Conservation (phyloP, 2,797 vertebrate species). For the Oreonectes daqikongensis region DNA sequence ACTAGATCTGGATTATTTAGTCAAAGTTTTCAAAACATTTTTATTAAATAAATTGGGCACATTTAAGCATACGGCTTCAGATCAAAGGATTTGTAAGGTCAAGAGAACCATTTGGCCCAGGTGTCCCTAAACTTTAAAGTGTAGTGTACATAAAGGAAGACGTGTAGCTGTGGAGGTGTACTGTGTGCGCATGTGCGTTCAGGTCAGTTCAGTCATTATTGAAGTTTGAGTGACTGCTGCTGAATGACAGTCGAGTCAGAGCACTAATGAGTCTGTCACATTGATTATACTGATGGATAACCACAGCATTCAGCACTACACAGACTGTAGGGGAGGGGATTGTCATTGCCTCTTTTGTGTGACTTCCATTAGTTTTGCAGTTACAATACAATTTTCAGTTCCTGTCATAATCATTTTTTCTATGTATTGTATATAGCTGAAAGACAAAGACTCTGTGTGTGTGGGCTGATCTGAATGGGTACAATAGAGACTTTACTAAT, state of each 20-base stretch:
- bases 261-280: slow-evolving; percentile 51
- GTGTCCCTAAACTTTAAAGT: too few species aligned
- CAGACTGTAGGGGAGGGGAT: not conserved
- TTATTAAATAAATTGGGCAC: too few species aligned
- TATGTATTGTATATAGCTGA: not conserved
- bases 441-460: not conserved
- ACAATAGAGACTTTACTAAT: not conserved
- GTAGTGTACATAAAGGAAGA: too few species aligned
- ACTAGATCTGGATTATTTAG: too few species aligned
- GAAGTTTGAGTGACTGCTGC: slow-evolving; percentile 35
- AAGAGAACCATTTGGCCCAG: too few species aligned
- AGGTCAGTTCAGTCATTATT: not conserved
- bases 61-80: too few species aligned
- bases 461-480: not conserved
- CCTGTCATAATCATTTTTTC: not conserved
- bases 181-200: not conserved
- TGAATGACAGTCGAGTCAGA: slow-evolving; percentile 39
- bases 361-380: too few species aligned
- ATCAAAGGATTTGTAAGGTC: too few species aligned
- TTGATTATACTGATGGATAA: slow-evolving; percentile 50
- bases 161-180: not conserved
- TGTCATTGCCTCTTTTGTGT: not conserved
- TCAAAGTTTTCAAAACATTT: too few species aligned
- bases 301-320: slow-evolving; percentile 11
- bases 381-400: not conserved